A percentile compares a stretch with the other conserved stretches of the same genome.
phyloP scores from a whole-genome alignment of 2,113 vertebrate species.

The Dasypus novemcinctus region DNA sequence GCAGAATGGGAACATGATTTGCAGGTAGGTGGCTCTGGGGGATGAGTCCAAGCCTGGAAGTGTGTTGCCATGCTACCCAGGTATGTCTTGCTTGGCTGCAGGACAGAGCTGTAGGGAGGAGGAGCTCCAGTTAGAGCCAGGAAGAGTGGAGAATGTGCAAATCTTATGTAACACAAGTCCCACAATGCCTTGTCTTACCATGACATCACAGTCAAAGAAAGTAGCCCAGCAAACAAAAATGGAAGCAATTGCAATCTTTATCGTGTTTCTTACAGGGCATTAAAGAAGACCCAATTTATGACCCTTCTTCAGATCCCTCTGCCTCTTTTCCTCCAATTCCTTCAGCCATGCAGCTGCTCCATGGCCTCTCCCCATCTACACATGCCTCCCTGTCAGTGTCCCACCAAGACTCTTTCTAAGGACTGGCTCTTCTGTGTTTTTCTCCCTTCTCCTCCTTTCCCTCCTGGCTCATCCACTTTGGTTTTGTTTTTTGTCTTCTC shows the following conservation, averaged over 20 bases:
- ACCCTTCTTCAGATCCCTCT: neutral
- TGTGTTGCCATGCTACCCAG: rapidly evolving
- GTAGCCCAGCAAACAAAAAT: neutral
- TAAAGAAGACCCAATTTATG: neutral
- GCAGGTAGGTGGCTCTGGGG: neutral
- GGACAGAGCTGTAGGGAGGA: neutral
- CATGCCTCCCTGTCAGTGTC: neutral
- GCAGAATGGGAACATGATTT: neutral
- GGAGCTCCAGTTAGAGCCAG: neutral
- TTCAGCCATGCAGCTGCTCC: neutral
- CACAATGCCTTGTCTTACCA: neutral
- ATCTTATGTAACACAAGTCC: neutral
- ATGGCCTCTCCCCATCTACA: neutral
- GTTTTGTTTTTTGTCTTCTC: neutral
- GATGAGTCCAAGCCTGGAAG: too few relatives aligned
- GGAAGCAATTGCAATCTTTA: neutral
- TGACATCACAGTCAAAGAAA: neutral
- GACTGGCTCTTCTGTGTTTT: neutral
- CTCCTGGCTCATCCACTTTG: too few relatives aligned
- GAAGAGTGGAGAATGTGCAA: neutral
- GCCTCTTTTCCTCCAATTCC: too few relatives aligned
- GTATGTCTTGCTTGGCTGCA: neutral
- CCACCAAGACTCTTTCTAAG: neutral
- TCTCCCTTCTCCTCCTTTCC: neutral
- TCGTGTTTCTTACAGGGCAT: neutral